These are phyloP conservation scores for Sebastes baramenuke DNA, from an alignment of 2,797 vertebrate genomes.

Conservation along the genomic window DNA sequence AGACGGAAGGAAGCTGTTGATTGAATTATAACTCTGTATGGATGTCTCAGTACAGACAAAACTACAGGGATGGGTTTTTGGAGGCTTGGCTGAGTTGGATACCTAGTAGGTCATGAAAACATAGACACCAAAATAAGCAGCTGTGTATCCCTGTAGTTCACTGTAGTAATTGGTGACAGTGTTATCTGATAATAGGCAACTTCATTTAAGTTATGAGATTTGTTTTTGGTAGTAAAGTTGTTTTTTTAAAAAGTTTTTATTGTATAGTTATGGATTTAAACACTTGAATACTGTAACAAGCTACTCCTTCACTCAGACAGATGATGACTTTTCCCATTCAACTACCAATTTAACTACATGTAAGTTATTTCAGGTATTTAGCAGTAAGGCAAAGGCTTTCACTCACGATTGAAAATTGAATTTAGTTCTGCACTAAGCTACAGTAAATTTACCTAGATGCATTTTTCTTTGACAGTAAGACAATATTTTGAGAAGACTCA, in stretches of 20 bases:
- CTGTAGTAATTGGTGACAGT: neutral
- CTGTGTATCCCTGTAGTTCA: neutral
- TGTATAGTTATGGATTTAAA: neutral
- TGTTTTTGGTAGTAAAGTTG: neutral
- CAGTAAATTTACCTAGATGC: neutral
- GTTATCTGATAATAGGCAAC: neutral
- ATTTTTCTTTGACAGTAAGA: neutral
- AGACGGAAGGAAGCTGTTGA: conserved; percentile 56
- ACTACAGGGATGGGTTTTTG: neutral
- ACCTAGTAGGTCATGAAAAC: neutral
- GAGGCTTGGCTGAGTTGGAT: neutral
- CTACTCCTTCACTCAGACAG: neutral
- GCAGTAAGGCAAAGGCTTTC: neutral
- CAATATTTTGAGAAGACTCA: neutral
- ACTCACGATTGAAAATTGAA: neutral
- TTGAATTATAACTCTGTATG: conserved; percentile 56
- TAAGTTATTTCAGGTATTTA: neutral
- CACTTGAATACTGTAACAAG: neutral
- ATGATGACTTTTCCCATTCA: neutral
- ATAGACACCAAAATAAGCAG: neutral
- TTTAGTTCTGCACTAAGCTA: neutral
- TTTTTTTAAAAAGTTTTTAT: neutral
- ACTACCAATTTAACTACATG: neutral
- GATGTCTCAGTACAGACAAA: conserved; percentile 2
- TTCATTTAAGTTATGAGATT: neutral